These are phyloP conservation scores for Ectemnius cavifrons DNA, from an alignment of 2,888 invertebrate genomes.

Conservation along the genomic window DNA sequence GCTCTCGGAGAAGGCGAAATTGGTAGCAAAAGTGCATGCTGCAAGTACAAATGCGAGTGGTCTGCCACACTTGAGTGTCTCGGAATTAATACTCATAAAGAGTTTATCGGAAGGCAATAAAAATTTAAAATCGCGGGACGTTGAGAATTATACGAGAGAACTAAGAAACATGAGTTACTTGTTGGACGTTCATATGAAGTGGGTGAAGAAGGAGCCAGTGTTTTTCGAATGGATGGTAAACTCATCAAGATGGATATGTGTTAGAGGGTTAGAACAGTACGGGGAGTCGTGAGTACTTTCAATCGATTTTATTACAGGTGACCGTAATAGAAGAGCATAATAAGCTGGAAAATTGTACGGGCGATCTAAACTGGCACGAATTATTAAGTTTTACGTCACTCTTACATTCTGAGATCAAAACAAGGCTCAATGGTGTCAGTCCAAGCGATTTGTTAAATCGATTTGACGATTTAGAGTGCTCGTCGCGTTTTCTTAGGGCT, in stretches of 20 bases:
- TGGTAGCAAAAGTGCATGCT: constrained; percentile 59
- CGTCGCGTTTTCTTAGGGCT: constrained; percentile 54
- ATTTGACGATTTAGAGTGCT: constrained; percentile 25
- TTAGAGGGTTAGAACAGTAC: not conserved
- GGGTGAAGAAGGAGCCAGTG: constrained; percentile 56
- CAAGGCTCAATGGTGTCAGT: constrained; percentile 21
- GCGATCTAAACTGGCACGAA: constrained; percentile 45
- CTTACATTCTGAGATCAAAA: constrained; percentile 51
- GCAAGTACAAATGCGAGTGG: constrained; percentile 57
- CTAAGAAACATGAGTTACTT: constrained; percentile 45
- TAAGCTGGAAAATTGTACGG: constrained; percentile 24
- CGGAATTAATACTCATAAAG: constrained; percentile 60
- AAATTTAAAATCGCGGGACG: constrained; percentile 17
- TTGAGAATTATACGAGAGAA: constrained; percentile 45
- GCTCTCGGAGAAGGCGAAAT: constrained; percentile 50
- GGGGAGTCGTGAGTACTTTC: not conserved
- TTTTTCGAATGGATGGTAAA: constrained; percentile 70
- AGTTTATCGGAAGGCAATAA: constrained; percentile 29
- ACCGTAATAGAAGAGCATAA: constrained; percentile 60
- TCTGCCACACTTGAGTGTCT: constrained; percentile 64
- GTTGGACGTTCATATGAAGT: constrained; percentile 59
- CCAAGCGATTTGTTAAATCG: not conserved
- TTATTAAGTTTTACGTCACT: constrained; percentile 57
- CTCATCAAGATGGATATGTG: not conserved
- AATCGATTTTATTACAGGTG: constrained; percentile 50